These are phyloP conservation scores for Ahaetulla prasina DNA, from an alignment of 2,113 vertebrate genomes.

Conservation along the genomic window DNA sequence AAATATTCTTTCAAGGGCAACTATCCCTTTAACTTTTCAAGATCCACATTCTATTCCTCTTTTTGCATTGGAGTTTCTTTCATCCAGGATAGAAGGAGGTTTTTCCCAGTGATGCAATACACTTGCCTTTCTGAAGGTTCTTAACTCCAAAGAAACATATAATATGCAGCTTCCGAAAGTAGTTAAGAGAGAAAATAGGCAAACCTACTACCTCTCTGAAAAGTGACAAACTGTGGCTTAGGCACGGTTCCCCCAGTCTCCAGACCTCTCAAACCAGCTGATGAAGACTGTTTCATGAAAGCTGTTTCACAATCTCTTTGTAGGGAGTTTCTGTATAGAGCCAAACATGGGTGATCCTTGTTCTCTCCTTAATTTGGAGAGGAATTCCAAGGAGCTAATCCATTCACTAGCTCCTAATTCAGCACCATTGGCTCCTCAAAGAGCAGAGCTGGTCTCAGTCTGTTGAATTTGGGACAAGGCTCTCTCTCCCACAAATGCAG, in stretches of 20 bases:
- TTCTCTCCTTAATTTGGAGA: background rate
- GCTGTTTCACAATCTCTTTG: background rate
- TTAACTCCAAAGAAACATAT: background rate
- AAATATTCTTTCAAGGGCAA: background rate
- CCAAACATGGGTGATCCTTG: background rate
- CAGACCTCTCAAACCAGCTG: background rate
- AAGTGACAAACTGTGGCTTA: background rate
- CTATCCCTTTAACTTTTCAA: background rate
- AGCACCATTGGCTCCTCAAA: background rate
- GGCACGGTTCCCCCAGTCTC: background rate
- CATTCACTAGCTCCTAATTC: background rate
- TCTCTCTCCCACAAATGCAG: background rate
- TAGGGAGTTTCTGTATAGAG: background rate
- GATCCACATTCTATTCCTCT: background rate
- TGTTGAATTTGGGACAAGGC: background rate
- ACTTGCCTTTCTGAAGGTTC: background rate
- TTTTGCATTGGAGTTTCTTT: background rate
- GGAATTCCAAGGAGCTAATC: background rate
- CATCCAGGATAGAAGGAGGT: background rate
- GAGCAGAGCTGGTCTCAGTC: background rate
- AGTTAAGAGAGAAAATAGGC: background rate
- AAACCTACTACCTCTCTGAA: background rate
- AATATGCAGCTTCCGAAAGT: background rate
- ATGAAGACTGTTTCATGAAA: background rate
- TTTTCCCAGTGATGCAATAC: background rate